Conservation (phyloP, 2,113 vertebrate genomes). For the Pelecanus crispus region DNA sequence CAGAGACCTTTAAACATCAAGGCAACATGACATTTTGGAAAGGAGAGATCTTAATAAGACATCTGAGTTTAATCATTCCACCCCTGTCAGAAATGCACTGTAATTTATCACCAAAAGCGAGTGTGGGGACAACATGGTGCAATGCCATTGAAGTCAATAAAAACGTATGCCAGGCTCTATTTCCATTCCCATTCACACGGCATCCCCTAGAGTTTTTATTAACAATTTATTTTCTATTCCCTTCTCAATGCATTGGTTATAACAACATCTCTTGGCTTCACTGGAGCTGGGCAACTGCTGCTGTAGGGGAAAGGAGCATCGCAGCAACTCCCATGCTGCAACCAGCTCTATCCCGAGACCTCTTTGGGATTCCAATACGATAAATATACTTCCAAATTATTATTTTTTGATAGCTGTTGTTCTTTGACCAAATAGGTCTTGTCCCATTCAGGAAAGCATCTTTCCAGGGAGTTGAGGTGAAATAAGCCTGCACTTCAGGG, state of each 20-base stretch:
- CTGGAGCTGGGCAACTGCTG: background rate
- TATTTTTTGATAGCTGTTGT: fast-evolving
- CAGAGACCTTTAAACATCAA: conserved; percentile 22
- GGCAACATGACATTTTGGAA: background rate
- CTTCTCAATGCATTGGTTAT: background rate
- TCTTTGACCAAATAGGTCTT: background rate
- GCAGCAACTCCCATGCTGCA: fast-evolving
- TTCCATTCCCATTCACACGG: background rate
- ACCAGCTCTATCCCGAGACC: background rate
- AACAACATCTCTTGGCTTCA: background rate
- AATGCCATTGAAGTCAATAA: background rate
- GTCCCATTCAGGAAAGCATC: background rate
- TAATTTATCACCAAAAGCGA: background rate
- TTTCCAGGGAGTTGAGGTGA: background rate
- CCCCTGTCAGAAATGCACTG: background rate
- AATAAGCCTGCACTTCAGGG: background rate
- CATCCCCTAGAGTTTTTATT: background rate
- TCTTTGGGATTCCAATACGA: background rate
- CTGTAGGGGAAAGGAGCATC: background rate
- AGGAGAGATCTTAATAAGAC: background rate
- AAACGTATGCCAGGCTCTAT: background rate
- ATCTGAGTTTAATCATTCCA: background rate
- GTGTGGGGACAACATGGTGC: background rate
- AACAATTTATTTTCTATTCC: background rate
- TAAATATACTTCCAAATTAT: background rate